Evolutionary conservation across 2,113 vertebrate genomes (phyloP).

Genomic region (Poeciliopsis turrubarensis): DNA sequence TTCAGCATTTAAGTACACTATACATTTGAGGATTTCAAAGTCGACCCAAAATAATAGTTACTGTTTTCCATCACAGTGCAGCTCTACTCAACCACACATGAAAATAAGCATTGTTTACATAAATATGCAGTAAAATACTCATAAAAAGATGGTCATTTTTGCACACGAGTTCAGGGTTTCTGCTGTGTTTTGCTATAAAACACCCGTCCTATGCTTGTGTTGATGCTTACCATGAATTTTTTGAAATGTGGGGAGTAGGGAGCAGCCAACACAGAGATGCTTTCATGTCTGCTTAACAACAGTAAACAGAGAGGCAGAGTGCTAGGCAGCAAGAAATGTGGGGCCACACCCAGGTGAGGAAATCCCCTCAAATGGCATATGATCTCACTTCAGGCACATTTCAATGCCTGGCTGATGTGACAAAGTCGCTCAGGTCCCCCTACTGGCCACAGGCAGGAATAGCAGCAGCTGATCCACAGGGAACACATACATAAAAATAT

Average conservation of each 20-base stretch:
- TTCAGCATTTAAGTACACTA: too few relatives aligned
- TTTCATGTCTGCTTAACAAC: background rate
- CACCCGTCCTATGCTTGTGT: too few relatives aligned
- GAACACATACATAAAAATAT: background rate
- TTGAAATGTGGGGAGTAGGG: background rate
- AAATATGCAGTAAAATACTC: too few relatives aligned
- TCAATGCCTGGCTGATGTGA: constrained; percentile 26
- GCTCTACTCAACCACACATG: too few relatives aligned
- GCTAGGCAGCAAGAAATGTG: constrained; percentile 1
- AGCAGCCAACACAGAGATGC: background rate
- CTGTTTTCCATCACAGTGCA: too few relatives aligned
- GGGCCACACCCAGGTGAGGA: constrained; percentile 75
- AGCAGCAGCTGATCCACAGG: background rate
- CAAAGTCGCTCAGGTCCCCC: constrained; percentile 25
- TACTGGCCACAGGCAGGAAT: constrained; percentile 21
- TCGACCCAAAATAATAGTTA: too few relatives aligned
- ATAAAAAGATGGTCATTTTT: too few relatives aligned
- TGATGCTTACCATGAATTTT: background rate
- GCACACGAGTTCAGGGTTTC: too few relatives aligned
- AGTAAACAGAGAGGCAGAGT: background rate
- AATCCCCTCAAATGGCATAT: constrained; percentile 72
- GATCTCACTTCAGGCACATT: constrained; percentile 74
- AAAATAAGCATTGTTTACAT: too few relatives aligned
- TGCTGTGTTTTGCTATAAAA: too few relatives aligned
- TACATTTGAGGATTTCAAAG: too few relatives aligned